A percentile compares a stretch with the other conserved stretches of the same genome.
These are phyloP conservation scores for Rafetus swinhoei DNA, from an alignment of 2,113 vertebrate genomes.

Conservation along the genomic window DNA sequence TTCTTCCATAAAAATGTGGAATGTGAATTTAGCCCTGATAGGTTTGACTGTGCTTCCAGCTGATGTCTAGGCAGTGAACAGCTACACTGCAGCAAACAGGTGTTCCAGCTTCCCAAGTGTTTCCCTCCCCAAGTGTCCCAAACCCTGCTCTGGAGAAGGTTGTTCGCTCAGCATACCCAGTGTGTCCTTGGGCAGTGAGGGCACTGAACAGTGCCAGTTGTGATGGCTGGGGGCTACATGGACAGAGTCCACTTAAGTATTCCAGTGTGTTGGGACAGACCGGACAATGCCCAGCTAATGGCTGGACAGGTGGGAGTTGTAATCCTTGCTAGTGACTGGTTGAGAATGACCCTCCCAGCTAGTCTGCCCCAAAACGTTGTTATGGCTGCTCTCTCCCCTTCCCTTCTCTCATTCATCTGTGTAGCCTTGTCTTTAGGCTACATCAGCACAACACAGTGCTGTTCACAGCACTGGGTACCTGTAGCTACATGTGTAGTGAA, in stretches of 20 bases:
- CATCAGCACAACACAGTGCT: no score
- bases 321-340: background rate
- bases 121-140: background rate
- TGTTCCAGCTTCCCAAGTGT: background rate
- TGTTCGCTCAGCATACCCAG: background rate
- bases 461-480: no score
- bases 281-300: fast-evolving
- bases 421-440: background rate
- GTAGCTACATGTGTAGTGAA: no score
- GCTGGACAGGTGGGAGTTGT: background rate
- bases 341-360: background rate
- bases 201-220: background rate
- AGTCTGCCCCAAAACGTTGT: background rate
- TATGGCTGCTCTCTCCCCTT: fast-evolving
- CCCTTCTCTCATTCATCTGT: background rate
- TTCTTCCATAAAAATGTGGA: background rate
- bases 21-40: background rate
- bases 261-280: background rate
- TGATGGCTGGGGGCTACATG: background rate
- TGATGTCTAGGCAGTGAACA: background rate
- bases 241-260: background rate
- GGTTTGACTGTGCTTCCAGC: background rate
- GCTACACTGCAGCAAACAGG: background rate
- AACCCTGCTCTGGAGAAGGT: background rate
- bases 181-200: background rate